phyloP scores from a whole-genome alignment of 35 echinoderm and acorn worm species.

The Ptychodera flava region DNA sequence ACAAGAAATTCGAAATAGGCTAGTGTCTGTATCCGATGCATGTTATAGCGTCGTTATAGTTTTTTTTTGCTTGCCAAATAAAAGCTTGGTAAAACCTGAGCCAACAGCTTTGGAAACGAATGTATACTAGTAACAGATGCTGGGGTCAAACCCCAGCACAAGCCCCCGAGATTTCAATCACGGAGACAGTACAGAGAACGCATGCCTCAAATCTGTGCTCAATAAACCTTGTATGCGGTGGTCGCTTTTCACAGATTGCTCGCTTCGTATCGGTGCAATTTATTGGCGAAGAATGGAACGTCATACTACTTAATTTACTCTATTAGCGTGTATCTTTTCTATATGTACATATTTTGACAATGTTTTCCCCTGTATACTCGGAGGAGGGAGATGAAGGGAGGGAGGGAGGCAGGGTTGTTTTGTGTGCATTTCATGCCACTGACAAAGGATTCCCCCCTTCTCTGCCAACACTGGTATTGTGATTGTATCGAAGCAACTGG shows the following conservation, averaged over 20 bases:
- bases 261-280: neutral
- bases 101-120: too few species aligned
- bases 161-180: neutral
- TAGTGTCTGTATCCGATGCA: too few species aligned
- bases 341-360: neutral
- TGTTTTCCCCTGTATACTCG: neutral
- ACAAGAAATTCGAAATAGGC: too few species aligned
- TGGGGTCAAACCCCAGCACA: neutral
- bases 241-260: neutral
- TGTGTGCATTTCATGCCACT: too few species aligned
- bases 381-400: too few species aligned
- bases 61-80: too few species aligned
- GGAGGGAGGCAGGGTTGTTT: too few species aligned
- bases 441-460: too few species aligned
- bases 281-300: neutral
- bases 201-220: neutral
- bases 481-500: neutral
- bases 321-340: neutral
- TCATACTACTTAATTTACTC: neutral
- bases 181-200: neutral
- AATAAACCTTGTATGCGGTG: neutral
- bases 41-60: too few species aligned
- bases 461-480: neutral
- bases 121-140: neutral
- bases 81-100: too few species aligned